These are phyloP conservation scores for Heliconius ismenius DNA, from an alignment of 2,888 invertebrate genomes.

Conservation along the genomic window DNA sequence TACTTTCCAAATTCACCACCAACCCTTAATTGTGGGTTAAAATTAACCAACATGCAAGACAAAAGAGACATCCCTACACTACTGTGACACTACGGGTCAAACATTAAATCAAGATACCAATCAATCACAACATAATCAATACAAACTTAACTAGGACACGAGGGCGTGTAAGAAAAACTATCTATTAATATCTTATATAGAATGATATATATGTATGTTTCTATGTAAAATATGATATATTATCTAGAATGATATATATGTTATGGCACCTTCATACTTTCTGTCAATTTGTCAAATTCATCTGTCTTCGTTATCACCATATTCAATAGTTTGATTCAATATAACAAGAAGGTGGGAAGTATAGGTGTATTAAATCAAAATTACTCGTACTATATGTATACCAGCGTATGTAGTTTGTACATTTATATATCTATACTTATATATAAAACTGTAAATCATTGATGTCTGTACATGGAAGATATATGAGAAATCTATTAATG, in stretches of 20 bases:
- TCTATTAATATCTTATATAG: constrained; percentile 17
- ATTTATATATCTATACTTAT: neutral
- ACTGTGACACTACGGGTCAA: neutral
- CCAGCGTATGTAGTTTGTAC: neutral
- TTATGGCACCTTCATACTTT: constrained; percentile 8
- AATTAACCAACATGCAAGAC: neutral
- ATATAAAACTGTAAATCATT: too few relatives aligned
- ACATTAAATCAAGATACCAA: constrained; percentile 22
- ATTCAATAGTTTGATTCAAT: constrained; percentile 7
- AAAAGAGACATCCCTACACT: neutral
- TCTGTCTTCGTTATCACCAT: neutral
- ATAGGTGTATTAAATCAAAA: neutral
- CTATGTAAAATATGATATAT: too few relatives aligned
- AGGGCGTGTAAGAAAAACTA: constrained; percentile 15
- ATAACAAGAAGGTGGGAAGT: neutral
- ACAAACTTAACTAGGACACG: constrained; percentile 23
- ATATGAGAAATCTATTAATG: too few relatives aligned
- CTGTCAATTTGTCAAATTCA: constrained; percentile 8
- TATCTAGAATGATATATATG: neutral
- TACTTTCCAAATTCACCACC: neutral
- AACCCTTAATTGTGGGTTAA: neutral
- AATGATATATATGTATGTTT: neutral
- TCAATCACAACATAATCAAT: constrained; percentile 27
- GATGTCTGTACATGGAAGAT: too few relatives aligned
- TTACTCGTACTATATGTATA: neutral